A percentile compares a stretch with the other conserved stretches of the same genome.
phyloP scores from a whole-genome alignment of 2,113 vertebrate genomes.

The Suricata suricatta region DNA sequence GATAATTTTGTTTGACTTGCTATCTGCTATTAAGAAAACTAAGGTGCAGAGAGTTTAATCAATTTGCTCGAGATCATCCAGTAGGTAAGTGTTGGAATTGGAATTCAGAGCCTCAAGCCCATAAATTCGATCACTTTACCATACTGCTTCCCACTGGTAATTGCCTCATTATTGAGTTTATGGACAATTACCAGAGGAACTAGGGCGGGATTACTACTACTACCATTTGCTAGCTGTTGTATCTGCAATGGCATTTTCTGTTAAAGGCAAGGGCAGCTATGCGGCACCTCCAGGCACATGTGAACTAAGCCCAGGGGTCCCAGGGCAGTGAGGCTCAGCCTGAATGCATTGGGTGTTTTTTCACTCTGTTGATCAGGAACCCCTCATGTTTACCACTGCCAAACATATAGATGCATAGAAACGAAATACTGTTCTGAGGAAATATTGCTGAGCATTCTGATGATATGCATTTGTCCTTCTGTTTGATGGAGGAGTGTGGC shows the following conservation, averaged over 20 bases:
- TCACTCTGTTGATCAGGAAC: not conserved
- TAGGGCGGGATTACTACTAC: not conserved
- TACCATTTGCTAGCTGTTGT: not conserved
- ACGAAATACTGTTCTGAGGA: conserved; percentile 53
- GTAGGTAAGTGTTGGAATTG: not conserved
- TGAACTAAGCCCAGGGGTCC: conserved; percentile 14
- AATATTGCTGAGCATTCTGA: conserved; percentile 58
- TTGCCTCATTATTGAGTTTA: not conserved
- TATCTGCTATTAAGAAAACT: not conserved
- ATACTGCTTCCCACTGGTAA: not conserved
- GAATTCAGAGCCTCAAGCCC: not conserved
- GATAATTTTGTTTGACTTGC: not conserved
- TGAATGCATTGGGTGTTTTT: not conserved
- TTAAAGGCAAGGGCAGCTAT: conserved; percentile 56
- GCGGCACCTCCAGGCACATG: not conserved
- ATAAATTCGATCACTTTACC: not conserved
- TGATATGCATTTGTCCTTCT: conserved; percentile 22
- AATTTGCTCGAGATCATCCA: not conserved
- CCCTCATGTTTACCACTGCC: not conserved
- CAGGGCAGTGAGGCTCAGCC: conserved; percentile 7
- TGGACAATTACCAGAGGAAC: not conserved
- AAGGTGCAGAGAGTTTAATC: not conserved
- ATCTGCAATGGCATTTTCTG: conserved; percentile 54
- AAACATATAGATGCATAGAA: conserved; percentile 1
- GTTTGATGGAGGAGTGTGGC: not conserved